Conservation (phyloP, 2,888 invertebrate genomes). For the Hipparchia sbordonii region DNA sequence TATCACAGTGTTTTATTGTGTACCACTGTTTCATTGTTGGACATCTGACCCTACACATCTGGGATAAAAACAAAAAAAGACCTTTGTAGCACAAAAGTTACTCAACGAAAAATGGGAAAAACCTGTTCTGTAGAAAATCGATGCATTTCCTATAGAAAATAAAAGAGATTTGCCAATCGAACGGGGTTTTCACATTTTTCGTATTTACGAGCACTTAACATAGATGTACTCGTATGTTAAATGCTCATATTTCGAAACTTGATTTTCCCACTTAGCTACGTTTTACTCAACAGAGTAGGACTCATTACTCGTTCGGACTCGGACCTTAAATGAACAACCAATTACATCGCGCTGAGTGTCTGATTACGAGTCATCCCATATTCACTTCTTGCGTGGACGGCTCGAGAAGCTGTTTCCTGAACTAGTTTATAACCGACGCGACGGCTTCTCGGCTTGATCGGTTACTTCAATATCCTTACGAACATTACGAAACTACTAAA, state of each 20-base stretch:
- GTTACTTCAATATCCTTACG: neutral
- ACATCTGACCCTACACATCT: too few relatives aligned
- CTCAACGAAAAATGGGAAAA: too few relatives aligned
- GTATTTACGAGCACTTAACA: too few relatives aligned
- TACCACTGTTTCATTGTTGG: too few relatives aligned
- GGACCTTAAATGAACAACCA: slow-evolving; percentile 20
- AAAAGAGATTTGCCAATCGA: too few relatives aligned
- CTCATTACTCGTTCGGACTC: slow-evolving; percentile 9
- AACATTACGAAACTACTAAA: too few relatives aligned
- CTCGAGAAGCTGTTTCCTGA: neutral
- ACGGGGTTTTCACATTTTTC: too few relatives aligned
- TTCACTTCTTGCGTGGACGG: neutral
- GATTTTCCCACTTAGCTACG: neutral
- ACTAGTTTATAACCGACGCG: neutral
- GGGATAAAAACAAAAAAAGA: too few relatives aligned
- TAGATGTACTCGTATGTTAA: neutral
- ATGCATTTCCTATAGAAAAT: too few relatives aligned
- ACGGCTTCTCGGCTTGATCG: neutral
- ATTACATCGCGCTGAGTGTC: slow-evolving; percentile 19
- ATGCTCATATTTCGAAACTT: neutral
- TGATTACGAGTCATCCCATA: slow-evolving; percentile 19
- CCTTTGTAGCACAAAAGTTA: too few relatives aligned
- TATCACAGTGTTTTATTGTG: too few relatives aligned
- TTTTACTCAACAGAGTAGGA: neutral
- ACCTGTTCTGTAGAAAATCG: too few relatives aligned